Percentiles rank a stretch among this genome's conserved stretches.
Conservation (phyloP, 2,113 vertebrate genomes). For the Datnioides undecimradiatus region DNA sequence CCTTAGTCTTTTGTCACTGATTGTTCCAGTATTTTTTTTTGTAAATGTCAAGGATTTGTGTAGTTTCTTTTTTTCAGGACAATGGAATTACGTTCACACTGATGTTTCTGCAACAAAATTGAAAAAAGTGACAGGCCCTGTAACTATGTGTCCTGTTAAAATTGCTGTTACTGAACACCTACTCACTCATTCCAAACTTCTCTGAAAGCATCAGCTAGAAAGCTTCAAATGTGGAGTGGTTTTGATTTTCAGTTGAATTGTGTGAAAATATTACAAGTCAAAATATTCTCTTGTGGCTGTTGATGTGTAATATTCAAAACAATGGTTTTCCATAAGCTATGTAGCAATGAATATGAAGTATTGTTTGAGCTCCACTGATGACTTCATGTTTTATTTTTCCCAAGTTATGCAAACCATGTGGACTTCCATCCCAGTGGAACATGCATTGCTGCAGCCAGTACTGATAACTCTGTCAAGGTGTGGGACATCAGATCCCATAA, state of each 20-base stretch:
- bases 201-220: not conserved
- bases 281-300: not conserved
- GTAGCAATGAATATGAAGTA: not conserved
- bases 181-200: not conserved
- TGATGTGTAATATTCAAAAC: not conserved
- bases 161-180: not conserved
- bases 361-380: not conserved
- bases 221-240: not conserved
- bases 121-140: not conserved
- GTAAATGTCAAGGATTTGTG: not conserved
- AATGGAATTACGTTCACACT: not conserved
- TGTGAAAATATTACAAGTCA: not conserved
- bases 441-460: constrained; percentile 90
- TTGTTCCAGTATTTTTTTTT: constrained; percentile 1
- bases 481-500: constrained; percentile 95
- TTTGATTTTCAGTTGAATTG: not conserved
- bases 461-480: constrained; percentile 94
- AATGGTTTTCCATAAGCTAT: not conserved
- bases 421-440: constrained; percentile 96
- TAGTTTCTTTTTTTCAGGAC: not conserved
- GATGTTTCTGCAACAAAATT: not conserved
- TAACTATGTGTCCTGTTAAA: not conserved
- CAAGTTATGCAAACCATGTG: constrained; percentile 90
- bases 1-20: not conserved
- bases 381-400: constrained; percentile 4